phyloP scores from a whole-genome alignment of 30 jellyfish, hydroid and myxozoan species.

The Mastigias papua region DNA sequence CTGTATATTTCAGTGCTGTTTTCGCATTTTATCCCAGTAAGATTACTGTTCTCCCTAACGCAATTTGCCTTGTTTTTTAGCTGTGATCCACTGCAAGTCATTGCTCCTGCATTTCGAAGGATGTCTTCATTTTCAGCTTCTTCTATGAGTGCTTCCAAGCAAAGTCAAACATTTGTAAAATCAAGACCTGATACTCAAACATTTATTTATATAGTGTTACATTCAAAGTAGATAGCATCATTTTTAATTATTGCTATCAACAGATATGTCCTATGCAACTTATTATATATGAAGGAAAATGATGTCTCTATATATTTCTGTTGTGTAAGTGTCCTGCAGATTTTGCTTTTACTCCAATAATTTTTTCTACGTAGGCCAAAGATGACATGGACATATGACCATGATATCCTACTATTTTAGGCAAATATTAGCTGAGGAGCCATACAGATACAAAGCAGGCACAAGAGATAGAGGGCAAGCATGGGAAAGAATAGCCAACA shows the following conservation, averaged over 20 bases:
- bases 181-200: background rate
- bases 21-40: background rate
- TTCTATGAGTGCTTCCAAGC: background rate
- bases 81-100: background rate
- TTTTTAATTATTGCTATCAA: no score
- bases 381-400: background rate
- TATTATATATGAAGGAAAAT: background rate
- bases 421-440: background rate
- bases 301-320: background rate
- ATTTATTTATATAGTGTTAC: background rate
- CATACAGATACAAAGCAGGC: constrained; percentile 1
- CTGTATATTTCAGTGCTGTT: background rate
- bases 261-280: background rate
- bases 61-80: background rate
- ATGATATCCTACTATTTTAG: background rate
- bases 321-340: background rate
- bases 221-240: background rate
- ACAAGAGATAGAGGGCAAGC: background rate
- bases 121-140: background rate
- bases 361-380: background rate
- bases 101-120: background rate
- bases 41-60: background rate
- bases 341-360: background rate
- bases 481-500: background rate
- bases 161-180: background rate